Conservation (phyloP, 2,797 vertebrate species). For the Sternarchorhynchus goeldii region DNA sequence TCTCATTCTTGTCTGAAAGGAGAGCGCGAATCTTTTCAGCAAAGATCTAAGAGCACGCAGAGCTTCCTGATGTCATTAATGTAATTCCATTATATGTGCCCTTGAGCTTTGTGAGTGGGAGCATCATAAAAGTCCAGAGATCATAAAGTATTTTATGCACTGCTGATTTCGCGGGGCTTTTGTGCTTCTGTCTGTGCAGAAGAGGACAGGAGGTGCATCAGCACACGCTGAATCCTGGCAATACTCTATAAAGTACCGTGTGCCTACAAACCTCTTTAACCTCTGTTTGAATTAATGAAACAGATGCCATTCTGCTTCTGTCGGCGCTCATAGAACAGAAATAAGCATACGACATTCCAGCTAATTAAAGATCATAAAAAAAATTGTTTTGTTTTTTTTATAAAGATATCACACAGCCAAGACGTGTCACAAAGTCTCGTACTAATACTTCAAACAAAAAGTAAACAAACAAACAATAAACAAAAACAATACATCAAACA, state of each 20-base stretch:
- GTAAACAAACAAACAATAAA: no score
- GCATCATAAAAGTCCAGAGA: slow-evolving; percentile 48
- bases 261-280: slow-evolving; percentile 58
- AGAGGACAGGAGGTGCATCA: slow-evolving; percentile 33
- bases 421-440: not conserved
- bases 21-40: not conserved
- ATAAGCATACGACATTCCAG: slow-evolving; percentile 22
- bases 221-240: slow-evolving; percentile 47
- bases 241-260: slow-evolving; percentile 28
- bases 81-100: slow-evolving; percentile 43
- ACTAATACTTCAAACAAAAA: not conserved
- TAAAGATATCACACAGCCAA: not conserved
- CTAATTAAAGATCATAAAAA: not conserved
- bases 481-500: no score
- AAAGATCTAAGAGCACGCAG: slow-evolving; percentile 17
- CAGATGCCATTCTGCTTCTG: slow-evolving; percentile 65
- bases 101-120: slow-evolving; percentile 48
- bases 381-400: not conserved
- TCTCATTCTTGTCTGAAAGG: slow-evolving; percentile 10
- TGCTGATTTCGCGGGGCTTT: slow-evolving; percentile 37
- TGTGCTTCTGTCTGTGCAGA: slow-evolving; percentile 30
- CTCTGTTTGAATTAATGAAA: slow-evolving; percentile 74
- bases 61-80: slow-evolving; percentile 37
- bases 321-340: not conserved
- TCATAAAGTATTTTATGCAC: slow-evolving; percentile 48